These are phyloP conservation scores for Channa argus DNA, from an alignment of 2,113 vertebrate species.

Conservation along the genomic window DNA sequence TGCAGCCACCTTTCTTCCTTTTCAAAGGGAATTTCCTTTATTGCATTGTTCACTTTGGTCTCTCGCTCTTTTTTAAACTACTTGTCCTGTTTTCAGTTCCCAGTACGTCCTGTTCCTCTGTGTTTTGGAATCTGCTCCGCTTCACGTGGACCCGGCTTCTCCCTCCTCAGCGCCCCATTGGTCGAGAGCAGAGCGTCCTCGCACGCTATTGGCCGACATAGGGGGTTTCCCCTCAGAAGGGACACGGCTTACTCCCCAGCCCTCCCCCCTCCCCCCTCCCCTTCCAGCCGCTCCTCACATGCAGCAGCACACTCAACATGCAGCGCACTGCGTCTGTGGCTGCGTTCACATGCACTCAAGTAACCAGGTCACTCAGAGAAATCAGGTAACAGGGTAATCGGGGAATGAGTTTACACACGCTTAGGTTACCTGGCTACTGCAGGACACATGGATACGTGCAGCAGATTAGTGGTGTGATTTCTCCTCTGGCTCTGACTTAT, in stretches of 20 bases:
- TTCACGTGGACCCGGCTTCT: slow-evolving; percentile 29
- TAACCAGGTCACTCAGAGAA: no score
- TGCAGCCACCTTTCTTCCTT: no score
- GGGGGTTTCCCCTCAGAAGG: background rate
- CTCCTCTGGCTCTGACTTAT: no score
- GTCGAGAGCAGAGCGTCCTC: background rate
- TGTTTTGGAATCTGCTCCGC: slow-evolving; percentile 34
- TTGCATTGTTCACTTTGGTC: background rate
- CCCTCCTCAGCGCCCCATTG: slow-evolving; percentile 32
- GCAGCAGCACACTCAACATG: slow-evolving; percentile 30
- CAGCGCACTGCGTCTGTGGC: background rate
- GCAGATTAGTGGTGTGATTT: no score
- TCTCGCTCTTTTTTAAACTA: background rate
- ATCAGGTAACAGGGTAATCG: no score
- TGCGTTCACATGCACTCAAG: no score
- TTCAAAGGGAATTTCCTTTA: background rate
- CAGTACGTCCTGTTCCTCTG: slow-evolving; percentile 4
- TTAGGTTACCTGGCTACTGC: no score
- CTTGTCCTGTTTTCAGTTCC: background rate
- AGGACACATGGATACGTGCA: no score
- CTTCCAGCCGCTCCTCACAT: slow-evolving; percentile 25
- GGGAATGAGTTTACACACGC: no score
- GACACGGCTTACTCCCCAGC: background rate
- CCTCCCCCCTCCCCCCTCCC: slow-evolving; percentile 14
- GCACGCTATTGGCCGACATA: slow-evolving; percentile 6